These are phyloP conservation scores for Pitangus sulphuratus DNA, from an alignment of 2,797 vertebrate species.

Conservation along the genomic window DNA sequence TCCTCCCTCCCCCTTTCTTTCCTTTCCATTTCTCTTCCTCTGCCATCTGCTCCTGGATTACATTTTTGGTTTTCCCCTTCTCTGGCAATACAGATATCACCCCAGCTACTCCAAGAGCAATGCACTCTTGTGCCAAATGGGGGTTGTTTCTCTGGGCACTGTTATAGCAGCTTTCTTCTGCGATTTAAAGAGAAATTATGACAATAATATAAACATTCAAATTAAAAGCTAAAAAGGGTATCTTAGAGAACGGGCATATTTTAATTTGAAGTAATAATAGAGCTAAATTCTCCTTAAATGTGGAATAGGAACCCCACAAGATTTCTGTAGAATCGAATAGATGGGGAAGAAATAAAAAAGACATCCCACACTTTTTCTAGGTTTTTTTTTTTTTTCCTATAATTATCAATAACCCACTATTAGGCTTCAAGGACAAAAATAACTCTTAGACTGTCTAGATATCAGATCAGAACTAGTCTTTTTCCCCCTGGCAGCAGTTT, in stretches of 20 bases:
- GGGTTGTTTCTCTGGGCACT: background rate
- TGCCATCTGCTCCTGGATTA: background rate
- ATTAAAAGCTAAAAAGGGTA: constrained; percentile 1
- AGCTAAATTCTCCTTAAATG: background rate
- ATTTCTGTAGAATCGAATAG: background rate
- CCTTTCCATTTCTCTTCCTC: background rate
- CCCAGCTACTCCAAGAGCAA: background rate
- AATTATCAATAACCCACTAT: constrained; percentile 73
- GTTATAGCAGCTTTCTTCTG: background rate
- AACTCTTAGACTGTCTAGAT: constrained; percentile 60
- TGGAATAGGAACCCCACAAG: background rate
- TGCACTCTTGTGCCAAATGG: background rate
- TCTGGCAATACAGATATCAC: background rate
- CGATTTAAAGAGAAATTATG: constrained; percentile 13
- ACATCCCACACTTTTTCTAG: background rate
- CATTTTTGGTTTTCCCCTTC: background rate
- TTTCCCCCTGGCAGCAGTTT: constrained; percentile 61
- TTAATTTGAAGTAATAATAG: constrained; percentile 35
- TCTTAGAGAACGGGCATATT: background rate
- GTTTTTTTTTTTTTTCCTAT: constrained; percentile 18
- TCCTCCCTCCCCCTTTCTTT: background rate
- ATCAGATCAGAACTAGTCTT: constrained; percentile 66
- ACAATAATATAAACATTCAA: background rate
- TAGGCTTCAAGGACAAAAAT: constrained; percentile 74
- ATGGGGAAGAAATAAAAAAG: background rate